These are phyloP conservation scores for Strigamia maritima DNA, from an alignment of 2,888 invertebrate genomes.

Conservation along the genomic window DNA sequence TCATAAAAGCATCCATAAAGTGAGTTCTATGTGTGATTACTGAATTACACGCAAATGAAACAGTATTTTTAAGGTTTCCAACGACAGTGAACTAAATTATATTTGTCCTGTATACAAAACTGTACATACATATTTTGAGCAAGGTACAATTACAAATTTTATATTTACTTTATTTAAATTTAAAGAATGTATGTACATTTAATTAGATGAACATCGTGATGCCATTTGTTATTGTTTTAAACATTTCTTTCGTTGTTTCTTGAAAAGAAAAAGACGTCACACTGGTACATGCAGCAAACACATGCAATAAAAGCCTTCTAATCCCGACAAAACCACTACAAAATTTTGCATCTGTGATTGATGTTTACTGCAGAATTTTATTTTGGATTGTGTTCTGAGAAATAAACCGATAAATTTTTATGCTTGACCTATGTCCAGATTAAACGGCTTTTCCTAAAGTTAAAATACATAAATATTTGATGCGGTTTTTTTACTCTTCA, in stretches of 20 bases:
- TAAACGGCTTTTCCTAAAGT: too few species aligned
- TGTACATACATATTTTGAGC: neutral
- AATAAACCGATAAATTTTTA: too few species aligned
- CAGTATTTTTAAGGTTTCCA: neutral
- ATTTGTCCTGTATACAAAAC: neutral
- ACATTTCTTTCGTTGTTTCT: neutral
- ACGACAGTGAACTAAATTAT: neutral
- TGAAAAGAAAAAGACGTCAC: neutral
- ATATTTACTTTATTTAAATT: neutral
- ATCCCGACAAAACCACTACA: too few species aligned
- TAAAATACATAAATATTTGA: too few species aligned
- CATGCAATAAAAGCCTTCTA: neutral
- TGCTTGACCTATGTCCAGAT: too few species aligned
- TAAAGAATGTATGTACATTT: neutral
- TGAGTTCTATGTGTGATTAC: neutral
- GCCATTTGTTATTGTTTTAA: neutral
- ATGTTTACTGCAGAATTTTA: too few species aligned
- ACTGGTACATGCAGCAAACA: neutral
- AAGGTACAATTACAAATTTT: neutral
- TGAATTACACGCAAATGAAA: neutral
- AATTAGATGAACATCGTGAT: neutral
- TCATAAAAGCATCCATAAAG: neutral
- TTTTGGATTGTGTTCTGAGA: too few species aligned
- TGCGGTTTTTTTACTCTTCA: too few species aligned
- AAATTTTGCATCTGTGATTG: too few species aligned